Percentiles rank a stretch among this genome's conserved stretches.
These are phyloP conservation scores for Pteropus alecto DNA, from an alignment of 2,113 vertebrate species.

Conservation along the genomic window DNA sequence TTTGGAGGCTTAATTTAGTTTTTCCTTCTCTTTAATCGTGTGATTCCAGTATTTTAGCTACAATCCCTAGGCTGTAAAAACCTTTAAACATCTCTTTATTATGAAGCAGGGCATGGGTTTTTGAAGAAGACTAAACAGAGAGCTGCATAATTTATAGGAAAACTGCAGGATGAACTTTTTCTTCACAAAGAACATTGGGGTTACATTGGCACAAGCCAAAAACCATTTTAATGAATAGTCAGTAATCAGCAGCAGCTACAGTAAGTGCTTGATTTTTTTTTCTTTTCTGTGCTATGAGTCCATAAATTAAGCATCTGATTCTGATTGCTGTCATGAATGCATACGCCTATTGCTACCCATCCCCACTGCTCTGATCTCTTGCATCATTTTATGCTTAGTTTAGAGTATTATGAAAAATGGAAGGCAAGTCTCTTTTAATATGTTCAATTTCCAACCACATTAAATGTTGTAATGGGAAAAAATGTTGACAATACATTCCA, in stretches of 20 bases:
- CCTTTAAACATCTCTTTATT: conserved; percentile 48
- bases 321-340: conserved; percentile 18
- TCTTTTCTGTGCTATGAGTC: conserved; percentile 43
- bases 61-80: conserved; percentile 31
- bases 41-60: conserved; percentile 60
- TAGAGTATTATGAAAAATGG: background rate
- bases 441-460: conserved; percentile 24
- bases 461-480: background rate
- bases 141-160: conserved; percentile 60
- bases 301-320: conserved; percentile 60
- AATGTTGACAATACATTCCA: background rate
- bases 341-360: background rate
- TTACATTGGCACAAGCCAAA: conserved; percentile 53
- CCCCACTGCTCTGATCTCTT: background rate
- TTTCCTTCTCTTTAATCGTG: conserved; percentile 44
- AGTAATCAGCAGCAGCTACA: conserved; percentile 30
- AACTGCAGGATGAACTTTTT: conserved; percentile 51
- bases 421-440: background rate
- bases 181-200: conserved; percentile 45
- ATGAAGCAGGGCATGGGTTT: conserved; percentile 45
- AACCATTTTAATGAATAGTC: conserved; percentile 32
- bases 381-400: background rate
- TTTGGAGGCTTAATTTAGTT: conserved; percentile 64
- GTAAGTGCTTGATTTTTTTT: conserved; percentile 46
- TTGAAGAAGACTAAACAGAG: conserved; percentile 57